A percentile compares a stretch with the other conserved stretches of the same genome.
These are phyloP conservation scores for Diadegma fenestrale DNA, from an alignment of 2,888 invertebrate species.

Conservation along the genomic window DNA sequence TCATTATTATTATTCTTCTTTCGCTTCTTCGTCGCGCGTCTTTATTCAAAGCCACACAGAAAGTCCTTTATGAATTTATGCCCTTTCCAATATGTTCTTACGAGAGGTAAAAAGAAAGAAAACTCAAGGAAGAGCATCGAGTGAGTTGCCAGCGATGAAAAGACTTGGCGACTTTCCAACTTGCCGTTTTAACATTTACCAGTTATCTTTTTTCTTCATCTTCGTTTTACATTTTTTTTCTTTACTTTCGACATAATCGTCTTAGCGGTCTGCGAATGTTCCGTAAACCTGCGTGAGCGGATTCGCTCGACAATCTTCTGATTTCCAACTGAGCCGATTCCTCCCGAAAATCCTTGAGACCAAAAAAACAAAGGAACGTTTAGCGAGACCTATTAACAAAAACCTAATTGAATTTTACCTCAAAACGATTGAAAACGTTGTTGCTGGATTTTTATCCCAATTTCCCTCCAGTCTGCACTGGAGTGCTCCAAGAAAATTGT, in stretches of 20 bases:
- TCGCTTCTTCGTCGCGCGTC: slow-evolving; percentile 66
- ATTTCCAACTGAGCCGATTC: slow-evolving; percentile 18
- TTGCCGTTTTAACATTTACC: slow-evolving; percentile 80
- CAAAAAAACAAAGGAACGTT: slow-evolving; percentile 15
- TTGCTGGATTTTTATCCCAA: background rate
- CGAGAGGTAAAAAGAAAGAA: slow-evolving; percentile 32
- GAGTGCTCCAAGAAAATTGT: background rate
- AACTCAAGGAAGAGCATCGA: slow-evolving; percentile 13
- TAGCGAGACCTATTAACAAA: slow-evolving; percentile 28
- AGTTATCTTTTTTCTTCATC: slow-evolving; percentile 34
- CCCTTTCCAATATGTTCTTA: slow-evolving; percentile 78
- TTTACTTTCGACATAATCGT: slow-evolving; percentile 78
- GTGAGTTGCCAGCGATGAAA: slow-evolving; percentile 45
- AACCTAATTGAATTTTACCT: background rate
- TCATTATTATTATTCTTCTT: slow-evolving; percentile 51
- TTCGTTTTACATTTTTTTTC: slow-evolving; percentile 33
- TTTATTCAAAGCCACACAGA: slow-evolving; percentile 45
- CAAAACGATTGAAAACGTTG: background rate
- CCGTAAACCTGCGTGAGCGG: slow-evolving; percentile 67
- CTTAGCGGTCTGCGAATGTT: slow-evolving; percentile 73
- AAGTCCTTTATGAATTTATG: slow-evolving; percentile 69
- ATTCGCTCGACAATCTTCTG: slow-evolving; percentile 53
- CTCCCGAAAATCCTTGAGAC: background rate
- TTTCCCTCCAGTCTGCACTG: background rate
- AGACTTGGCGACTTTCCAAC: slow-evolving; percentile 78